Base-by-base conservation (phyloP, 1,140 invertebrate genomes). In the Galleria mellonella region DNA sequence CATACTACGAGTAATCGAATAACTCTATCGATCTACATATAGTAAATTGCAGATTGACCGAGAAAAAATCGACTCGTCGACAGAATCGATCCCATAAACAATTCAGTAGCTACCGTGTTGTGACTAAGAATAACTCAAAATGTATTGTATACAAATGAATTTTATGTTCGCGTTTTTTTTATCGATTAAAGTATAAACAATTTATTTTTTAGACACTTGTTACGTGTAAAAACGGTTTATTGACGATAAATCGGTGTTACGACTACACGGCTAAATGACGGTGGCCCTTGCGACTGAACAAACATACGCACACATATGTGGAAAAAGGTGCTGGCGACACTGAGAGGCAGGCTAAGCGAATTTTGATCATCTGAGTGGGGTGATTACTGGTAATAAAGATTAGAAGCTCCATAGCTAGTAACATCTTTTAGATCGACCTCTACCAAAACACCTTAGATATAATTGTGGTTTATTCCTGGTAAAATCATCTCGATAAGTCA, bases 241-340 rank as follows among this genome's bases (percentile, higher is more conserved):
- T 49, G 55, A 15, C 54, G 49, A 65, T 61, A 61, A 61, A 61
- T 65, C 35, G 47, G 29, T 14, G 33, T 52, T 48, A 57, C 57
- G 42, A 46, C 37, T 49, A 44, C 14, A 44, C 39, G 43, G 45
- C 32, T 41, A 58, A 32, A n/a, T n/a, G n/a, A n/a, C n/a, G n/a
- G n/a, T n/a, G n/a, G 17, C 17, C 2, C 17, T 23, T 6, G 17
- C 6, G 17, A 23, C 46, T 36, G 38, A 42, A 32, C 33, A 31
- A 32, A 46, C 47, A 48, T n/a, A 47, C 33, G 27, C n/a, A 31
- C 31, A 46, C 39, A n/a, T n/a, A n/a, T n/a, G n/a, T n/a, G n/a
- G n/a, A n/a, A n/a, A n/a, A n/a, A n/a, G n/a, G n/a, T n/a, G n/a
- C n/a, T n/a, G n/a, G n/a, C n/a, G n/a, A n/a, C n/a, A n/a, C n/a